A percentile compares a stretch with the other conserved stretches of the same genome.
Conservation (phyloP, 1,140 invertebrate genomes). For the Caerostris darwini region DNA sequence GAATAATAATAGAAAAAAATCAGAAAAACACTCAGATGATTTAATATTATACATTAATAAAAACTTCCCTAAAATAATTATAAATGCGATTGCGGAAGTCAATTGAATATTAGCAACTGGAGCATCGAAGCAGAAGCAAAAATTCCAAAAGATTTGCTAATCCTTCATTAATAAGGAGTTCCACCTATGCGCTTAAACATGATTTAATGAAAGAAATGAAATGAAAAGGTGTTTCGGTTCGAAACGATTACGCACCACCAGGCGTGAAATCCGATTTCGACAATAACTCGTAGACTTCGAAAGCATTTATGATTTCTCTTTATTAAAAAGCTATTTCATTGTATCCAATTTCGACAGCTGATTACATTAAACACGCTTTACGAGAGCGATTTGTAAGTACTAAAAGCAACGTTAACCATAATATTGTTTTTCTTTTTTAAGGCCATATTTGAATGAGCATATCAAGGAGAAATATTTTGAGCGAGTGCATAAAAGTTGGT, state of each 20-base stretch:
- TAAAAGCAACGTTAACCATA: neutral
- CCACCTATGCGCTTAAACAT: neutral
- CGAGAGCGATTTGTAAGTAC: neutral
- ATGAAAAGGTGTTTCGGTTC: neutral
- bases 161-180: neutral
- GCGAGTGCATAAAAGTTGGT: neutral
- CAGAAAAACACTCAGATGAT: no score
- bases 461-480: slow-evolving; percentile 3
- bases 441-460: neutral
- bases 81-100: neutral
- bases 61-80: neutral
- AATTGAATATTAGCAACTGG: neutral
- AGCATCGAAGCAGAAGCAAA: neutral
- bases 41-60: no score
- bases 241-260: slow-evolving; percentile 21
- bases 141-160: neutral
- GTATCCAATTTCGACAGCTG: neutral
- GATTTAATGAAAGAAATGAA: neutral
- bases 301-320: neutral
- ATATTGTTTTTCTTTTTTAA: neutral
- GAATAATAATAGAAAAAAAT: no score
- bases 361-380: neutral
- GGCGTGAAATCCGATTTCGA: slow-evolving; percentile 16
- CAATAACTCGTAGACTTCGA: neutral
- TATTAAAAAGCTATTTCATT: neutral